Evolutionary conservation across 2,888 invertebrate species (phyloP), one percentile per base, ranked within the genome.

Genomic region (Drosophila robusta): DNA sequence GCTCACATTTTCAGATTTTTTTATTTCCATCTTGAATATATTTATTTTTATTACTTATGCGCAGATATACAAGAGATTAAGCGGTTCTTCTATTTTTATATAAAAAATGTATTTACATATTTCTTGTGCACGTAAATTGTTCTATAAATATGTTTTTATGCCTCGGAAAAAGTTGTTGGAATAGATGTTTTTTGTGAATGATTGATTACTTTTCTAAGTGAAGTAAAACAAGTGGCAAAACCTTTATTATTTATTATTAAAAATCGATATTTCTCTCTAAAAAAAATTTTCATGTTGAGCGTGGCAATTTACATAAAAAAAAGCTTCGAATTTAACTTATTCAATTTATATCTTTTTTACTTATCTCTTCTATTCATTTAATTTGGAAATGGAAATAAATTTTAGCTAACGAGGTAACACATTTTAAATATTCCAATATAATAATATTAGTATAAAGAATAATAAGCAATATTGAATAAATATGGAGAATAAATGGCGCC

Each of bases 121-220:
- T 36, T 18, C 7, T 7, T 18, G 26, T 29, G 6, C 18, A 46
- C 7, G 14, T 9, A 16, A 16, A 29, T 16, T 29, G 12, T 12
- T 6, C 24, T 24, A 16, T 50, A 50, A 46, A 50, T 50, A 38
- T 36, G n/a, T 50, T 11, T 11, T 11, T 22, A 14, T 9, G 4
- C 4, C 18, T 32, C 11, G 16, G 34, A 4, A 9, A 4, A 41
- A 52, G 12, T 41, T 52, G 16, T 1, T 5, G 0, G 2, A 26
- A 12, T 8, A 26, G 9, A 36, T 26, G 18, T 44, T 26, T 12
- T 9, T 57, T 34, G 34, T 34, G 12, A 12, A 32, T 60, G 60
- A 57, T 57, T 44, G 60, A 60, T 60, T 44, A 34, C 26, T 14
- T 22, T 36, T 18, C 36, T 4, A 14, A 54, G 55, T 55, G 32